Percentiles rank a stretch among this genome's conserved stretches.
These are phyloP conservation scores for Thysanoteuthis rhombus DNA, from an alignment of 2,888 invertebrate genomes.

Conservation along the genomic window DNA sequence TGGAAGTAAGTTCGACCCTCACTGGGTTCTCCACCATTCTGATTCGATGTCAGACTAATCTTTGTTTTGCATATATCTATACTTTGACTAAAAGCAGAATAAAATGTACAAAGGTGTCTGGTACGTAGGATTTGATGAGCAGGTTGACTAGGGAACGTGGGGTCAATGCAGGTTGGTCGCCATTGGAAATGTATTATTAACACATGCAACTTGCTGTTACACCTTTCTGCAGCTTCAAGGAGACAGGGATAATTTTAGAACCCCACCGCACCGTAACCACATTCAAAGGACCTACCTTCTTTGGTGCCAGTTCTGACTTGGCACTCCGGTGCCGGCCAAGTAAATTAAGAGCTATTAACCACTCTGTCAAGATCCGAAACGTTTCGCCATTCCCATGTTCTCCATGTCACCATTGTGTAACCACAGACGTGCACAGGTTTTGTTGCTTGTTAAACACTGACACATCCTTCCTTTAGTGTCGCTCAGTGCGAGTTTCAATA, in stretches of 20 bases:
- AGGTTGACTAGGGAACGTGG: neutral
- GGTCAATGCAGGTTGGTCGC: neutral
- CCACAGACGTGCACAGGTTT: neutral
- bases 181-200: neutral
- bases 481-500: neutral
- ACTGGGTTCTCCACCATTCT: no score
- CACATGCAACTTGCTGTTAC: neutral
- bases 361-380: neutral
- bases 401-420: neutral
- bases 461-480: neutral
- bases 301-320: neutral
- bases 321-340: neutral
- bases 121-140: neutral
- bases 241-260: neutral
- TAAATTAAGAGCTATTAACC: neutral
- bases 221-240: neutral
- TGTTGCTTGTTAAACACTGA: neutral
- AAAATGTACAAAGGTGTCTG: neutral
- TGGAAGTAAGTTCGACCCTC: no score
- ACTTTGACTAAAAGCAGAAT: no score
- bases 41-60: no score
- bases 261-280: no score
- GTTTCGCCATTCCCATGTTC: neutral
- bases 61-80: no score
- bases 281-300: neutral